Evolutionary conservation across 2,797 vertebrate species (phyloP), one percentile per base, ranked within the genome.

Genomic region (Arrhamphus sclerolepis): DNA sequence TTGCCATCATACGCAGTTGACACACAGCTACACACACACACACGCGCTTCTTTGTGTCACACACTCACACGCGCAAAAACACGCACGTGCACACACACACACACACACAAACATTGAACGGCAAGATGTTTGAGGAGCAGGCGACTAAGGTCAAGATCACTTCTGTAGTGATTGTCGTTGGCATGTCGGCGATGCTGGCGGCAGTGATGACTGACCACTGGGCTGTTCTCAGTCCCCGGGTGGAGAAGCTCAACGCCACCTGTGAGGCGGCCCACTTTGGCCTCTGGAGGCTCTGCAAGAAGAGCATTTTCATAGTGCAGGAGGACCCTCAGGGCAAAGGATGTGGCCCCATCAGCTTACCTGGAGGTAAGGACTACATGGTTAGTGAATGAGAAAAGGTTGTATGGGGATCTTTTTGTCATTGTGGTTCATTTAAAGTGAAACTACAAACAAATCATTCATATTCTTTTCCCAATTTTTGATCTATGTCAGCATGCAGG

Each of bases 211-310:
- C 94, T 0, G 96, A 99, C 88, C 94, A 98, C 86, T 99, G 97
- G 97, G 97, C 97, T 0, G 94, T 98, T 61, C 93, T 99, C 75
- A 98, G 94, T 83, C 95, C 96, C 31, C 92, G 83, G 20, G 87
- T 95, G 82, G 92, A 94, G 70, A 60, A 82, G 1, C 87, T 92
- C 66, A 95, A 96, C 0, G 70, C 82, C 34, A 96, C 94, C 72
- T 99, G 97, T 0, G 94, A 98, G 82, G 93, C 93, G 0, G 97
- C 95, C 56, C 96, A 99, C 77, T 97, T 99, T 0, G 97, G 97
- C 72, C 94, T 99, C 60, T 99, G 97, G 97, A 89, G 95, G 47
- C 92, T 98, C 31, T 99, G 97, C 81, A 97, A 90, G 72, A 97
- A 96, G 75, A 83, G 70, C 31, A 92, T 97, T 73, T 91, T 87